Evolutionary conservation across 2,888 invertebrate species (phyloP).

Genomic region (Drosophila mimica): DNA sequence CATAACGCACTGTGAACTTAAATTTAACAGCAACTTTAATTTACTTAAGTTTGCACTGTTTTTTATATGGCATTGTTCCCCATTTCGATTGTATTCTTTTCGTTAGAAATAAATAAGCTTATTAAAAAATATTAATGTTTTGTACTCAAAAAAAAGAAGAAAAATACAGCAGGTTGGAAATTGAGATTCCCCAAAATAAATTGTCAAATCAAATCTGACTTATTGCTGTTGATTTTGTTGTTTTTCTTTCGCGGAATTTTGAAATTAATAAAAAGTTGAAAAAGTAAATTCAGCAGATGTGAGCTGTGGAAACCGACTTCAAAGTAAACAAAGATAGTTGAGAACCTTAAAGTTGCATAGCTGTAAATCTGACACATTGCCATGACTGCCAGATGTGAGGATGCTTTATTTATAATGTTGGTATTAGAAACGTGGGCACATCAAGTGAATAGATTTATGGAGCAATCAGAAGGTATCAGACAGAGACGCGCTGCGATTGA

Average conservation of each 20-base stretch:
- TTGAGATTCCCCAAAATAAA: not conserved
- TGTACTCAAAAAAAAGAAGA: not conserved
- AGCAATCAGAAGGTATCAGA: slow-evolving; percentile 43
- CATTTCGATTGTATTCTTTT: slow-evolving; percentile 7
- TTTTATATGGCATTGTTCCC: not conserved
- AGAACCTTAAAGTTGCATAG: slow-evolving; percentile 21
- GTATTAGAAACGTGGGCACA: slow-evolving; percentile 40
- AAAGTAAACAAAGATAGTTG: slow-evolving; percentile 29
- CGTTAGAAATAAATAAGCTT: not conserved
- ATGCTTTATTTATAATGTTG: slow-evolving; percentile 44
- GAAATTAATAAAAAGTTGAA: slow-evolving; percentile 31
- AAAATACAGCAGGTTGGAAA: not conserved
- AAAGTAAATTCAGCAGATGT: slow-evolving; percentile 48
- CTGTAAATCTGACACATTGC: slow-evolving; percentile 17
- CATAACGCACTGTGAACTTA: not conserved
- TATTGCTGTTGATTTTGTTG: not conserved
- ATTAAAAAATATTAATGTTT: not conserved
- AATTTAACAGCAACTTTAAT: not conserved
- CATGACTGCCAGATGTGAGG: slow-evolving; percentile 31
- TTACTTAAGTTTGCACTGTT: too few relatives aligned
- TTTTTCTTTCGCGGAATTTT: slow-evolving; percentile 2
- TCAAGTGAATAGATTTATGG: slow-evolving; percentile 69
- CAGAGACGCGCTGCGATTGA: slow-evolving; percentile 54
- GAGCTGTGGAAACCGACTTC: slow-evolving; percentile 28
- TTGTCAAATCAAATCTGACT: not conserved